Evolutionary conservation across 2,888 invertebrate species (phyloP).

Genomic region (Leucoma salicis): DNA sequence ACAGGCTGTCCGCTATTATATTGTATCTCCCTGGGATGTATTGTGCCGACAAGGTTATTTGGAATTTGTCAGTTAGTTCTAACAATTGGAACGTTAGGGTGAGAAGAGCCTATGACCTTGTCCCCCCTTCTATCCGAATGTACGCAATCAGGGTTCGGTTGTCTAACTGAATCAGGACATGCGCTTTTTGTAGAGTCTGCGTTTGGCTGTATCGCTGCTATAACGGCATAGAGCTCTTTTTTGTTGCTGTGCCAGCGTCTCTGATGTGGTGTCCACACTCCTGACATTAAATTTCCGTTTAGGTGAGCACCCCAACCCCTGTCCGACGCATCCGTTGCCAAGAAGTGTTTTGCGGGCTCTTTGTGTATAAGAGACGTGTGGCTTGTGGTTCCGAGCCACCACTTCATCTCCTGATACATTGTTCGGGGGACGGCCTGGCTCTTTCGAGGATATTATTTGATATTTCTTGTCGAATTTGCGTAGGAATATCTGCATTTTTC

Average conservation of each 20-base stretch:
- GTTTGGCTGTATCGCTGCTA: not conserved
- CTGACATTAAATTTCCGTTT: slow-evolving; percentile 1
- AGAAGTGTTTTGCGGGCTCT: not conserved
- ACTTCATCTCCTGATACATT: not conserved
- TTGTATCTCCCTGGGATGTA: no score
- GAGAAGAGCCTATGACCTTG: not conserved
- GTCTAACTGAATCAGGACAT: slow-evolving; percentile 7
- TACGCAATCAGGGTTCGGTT: slow-evolving; percentile 8
- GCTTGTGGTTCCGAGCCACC: not conserved
- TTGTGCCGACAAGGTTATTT: no score
- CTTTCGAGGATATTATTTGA: slow-evolving; percentile 5
- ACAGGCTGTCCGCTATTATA: no score
- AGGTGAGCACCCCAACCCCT: slow-evolving; percentile 2
- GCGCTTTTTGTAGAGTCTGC: not conserved
- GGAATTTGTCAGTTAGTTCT: no score
- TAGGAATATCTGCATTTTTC: not conserved
- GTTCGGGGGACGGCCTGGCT: slow-evolving; percentile 10
- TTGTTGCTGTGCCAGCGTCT: slow-evolving; percentile 8
- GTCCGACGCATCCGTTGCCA: not conserved
- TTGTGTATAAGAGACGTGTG: not conserved
- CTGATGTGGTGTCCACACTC: slow-evolving; percentile 3
- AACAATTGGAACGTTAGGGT: not conserved
- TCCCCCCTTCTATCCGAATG: slow-evolving; percentile 2
- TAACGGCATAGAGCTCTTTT: slow-evolving; percentile 9
- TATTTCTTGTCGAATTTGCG: not conserved